phyloP scores from a whole-genome alignment of 2,113 vertebrate species.

The Pseudorasbora parva region DNA sequence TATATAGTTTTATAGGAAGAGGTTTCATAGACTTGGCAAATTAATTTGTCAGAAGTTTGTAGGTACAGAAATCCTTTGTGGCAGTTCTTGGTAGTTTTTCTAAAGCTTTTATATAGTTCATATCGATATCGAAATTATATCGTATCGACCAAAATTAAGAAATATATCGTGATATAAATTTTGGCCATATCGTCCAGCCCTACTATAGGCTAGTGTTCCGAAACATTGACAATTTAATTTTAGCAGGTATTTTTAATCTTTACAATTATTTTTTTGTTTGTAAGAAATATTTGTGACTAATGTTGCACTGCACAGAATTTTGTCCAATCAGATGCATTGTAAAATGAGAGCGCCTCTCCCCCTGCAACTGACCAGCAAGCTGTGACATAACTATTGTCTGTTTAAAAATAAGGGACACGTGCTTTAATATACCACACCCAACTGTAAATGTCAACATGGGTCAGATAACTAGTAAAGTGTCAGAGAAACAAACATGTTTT shows the following conservation, averaged over 20 bases:
- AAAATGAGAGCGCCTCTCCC: not conserved
- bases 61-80: no score
- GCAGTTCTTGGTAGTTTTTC: no score
- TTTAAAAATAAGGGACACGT: not conserved
- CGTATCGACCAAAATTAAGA: no score
- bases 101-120: no score
- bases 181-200: no score
- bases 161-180: no score
- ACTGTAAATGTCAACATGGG: not conserved
- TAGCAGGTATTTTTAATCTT: not conserved
- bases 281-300: not conserved
- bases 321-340: not conserved
- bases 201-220: not conserved
- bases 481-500: not conserved
- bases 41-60: no score
- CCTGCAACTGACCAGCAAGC: not conserved
- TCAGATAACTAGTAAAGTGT: not conserved
- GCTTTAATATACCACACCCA: not conserved
- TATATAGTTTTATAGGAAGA: no score
- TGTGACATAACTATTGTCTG: not conserved
- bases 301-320: not conserved
- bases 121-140: no score
- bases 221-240: not conserved
- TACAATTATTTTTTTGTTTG: not conserved
- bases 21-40: no score